Base-by-base conservation (phyloP, 2,797 vertebrate species). In the Arnoldichthys spilopterus region DNA sequence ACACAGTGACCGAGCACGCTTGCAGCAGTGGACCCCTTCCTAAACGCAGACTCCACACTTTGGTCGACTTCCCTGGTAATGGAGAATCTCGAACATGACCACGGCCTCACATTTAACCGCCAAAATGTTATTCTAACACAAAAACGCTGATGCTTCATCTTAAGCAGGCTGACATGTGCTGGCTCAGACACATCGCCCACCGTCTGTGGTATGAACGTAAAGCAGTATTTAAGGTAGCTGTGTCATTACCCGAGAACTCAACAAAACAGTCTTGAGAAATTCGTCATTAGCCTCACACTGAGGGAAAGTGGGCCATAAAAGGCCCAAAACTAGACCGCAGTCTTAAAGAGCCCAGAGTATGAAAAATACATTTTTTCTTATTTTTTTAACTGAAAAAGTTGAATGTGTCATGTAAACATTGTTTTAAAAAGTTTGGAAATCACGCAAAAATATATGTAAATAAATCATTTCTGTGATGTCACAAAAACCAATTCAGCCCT, bases 281-380 rank as follows among this genome's bases (percentile, higher is more conserved):
- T 84, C 51, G 51, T 40, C 20, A 62, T 34, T 83, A 75, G n/a
- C n/a, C n/a, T 56, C 80, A 62, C 49, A 74, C 43, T 61, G 61
- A 30, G 18, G 40, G 66, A 73, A 70, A 53, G 22, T 72, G 5
- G 71, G 69, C 22, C 53, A 58, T 54, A 63, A 61, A 78, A 83
- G 72, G 70, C 49, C 8, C 43, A 83, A 82, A 90, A 87, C 84
- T 82, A 84, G 84, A 81, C 59, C 59, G 89, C 89, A 76, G 76
- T 6, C 12, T 68, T 72, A 86, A 77, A 9, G 12, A 79, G 13
- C 22, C 22, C 54, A 28, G n/a, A n/a, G n/a, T n/a, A n/a, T n/a
- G n/a, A n/a, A n/a, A n/a, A n/a, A n/a, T n/a, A n/a, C n/a, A n/a
- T n/a, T n/a, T n/a, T n/a, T n/a, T n/a, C n/a, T n/a, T n/a, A n/a